phyloP scores from a whole-genome alignment of 2,797 vertebrate genomes.

The Oreochromis grahami region DNA sequence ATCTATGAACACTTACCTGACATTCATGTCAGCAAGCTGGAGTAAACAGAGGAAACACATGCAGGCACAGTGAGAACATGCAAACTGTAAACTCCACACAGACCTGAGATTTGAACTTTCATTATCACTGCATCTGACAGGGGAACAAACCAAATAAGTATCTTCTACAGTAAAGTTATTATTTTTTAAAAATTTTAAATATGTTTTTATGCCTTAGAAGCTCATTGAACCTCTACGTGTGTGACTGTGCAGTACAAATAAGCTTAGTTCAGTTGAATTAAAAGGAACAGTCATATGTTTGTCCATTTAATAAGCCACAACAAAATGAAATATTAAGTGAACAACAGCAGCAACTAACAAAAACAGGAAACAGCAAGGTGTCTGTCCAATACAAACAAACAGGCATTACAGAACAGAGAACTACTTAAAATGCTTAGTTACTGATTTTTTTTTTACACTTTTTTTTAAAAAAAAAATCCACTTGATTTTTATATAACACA shows the following conservation, averaged over 20 bases:
- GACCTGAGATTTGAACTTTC: background rate
- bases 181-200: fast-evolving
- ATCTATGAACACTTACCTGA: background rate
- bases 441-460: background rate
- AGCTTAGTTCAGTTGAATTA: background rate
- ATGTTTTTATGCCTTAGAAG: background rate
- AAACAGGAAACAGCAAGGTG: background rate
- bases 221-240: background rate
- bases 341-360: background rate
- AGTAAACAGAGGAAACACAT: background rate
- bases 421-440: background rate
- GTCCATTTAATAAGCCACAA: background rate
- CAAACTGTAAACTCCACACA: background rate
- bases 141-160: background rate
- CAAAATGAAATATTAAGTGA: background rate
- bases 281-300: background rate
- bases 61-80: background rate
- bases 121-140: background rate
- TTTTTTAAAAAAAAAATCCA: too few species aligned
- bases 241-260: background rate
- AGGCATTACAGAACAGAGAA: background rate
- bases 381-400: background rate
- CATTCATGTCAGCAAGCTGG: background rate
- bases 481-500: background rate
- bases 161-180: background rate